A percentile compares a stretch with the other conserved stretches of the same genome.
Evolutionary conservation across 2,888 invertebrate genomes (phyloP).

Genomic region (Caenorhabditis sulstoni): DNA sequence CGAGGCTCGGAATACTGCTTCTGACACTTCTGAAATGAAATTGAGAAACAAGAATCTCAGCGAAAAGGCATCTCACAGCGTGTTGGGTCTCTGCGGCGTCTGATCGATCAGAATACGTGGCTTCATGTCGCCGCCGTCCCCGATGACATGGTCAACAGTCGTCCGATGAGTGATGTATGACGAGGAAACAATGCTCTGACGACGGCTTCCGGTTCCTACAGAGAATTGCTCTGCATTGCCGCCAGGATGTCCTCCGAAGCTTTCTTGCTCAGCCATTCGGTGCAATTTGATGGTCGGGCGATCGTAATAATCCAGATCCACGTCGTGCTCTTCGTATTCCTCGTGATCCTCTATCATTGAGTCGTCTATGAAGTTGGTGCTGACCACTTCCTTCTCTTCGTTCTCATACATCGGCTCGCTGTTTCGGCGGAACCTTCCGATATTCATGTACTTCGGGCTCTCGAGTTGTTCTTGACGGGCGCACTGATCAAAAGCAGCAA

Average conservation of each 20-base stretch:
- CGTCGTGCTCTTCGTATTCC: conserved; percentile 46
- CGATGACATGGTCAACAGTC: conserved; percentile 18
- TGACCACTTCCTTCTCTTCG: conserved; percentile 41
- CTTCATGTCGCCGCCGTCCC: conserved; percentile 17
- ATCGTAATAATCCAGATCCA: conserved; percentile 42
- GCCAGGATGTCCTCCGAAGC: no score
- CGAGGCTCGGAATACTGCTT: conserved; percentile 7
- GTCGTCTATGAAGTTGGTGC: conserved; percentile 54
- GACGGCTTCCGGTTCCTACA: conserved; percentile 6
- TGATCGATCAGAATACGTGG: conserved; percentile 8
- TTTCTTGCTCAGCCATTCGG: conserved; percentile 10
- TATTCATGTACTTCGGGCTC: conserved; percentile 21
- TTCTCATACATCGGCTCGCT: conserved; percentile 57
- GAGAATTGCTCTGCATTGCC: not conserved
- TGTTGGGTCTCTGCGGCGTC: conserved; percentile 25
- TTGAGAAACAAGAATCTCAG: not conserved
- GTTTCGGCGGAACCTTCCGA: conserved; percentile 36
- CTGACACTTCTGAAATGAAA: conserved; percentile 4
- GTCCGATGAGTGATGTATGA: conserved; percentile 30
- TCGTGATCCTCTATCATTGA: conserved; percentile 57
- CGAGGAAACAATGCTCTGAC: conserved; percentile 32
- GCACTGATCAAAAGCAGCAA: conserved; percentile 48
- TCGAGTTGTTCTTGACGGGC: conserved; percentile 38
- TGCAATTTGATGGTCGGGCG: conserved; percentile 28
- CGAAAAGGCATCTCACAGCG: not conserved